phyloP scores from a whole-genome alignment of 1,140 invertebrate species.

The Diabrotica undecimpunctata region DNA sequence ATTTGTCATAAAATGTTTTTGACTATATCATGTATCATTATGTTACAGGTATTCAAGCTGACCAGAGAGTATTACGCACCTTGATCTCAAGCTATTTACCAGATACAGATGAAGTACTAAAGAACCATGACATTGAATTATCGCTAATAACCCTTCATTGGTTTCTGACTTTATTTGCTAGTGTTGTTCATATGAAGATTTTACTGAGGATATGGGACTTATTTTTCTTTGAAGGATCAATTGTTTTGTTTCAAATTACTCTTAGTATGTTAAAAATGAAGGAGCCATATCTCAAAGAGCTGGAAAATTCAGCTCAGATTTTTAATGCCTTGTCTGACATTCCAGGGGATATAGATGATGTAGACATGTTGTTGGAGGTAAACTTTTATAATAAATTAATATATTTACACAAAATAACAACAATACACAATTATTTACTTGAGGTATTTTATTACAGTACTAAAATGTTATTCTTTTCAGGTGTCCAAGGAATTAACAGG shows the following conservation, averaged over 20 bases:
- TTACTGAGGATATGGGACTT: conserved; percentile 95
- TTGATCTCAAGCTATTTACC: conserved; percentile 87
- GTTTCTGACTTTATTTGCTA: conserved; percentile 97
- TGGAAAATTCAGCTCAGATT: conserved; percentile 93
- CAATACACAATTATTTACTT: too few relatives aligned
- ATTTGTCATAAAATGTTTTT: too few relatives aligned
- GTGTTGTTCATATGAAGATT: conserved; percentile 96
- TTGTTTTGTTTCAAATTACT: conserved; percentile 94
- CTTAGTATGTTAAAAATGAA: conserved; percentile 92
- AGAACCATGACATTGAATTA: conserved; percentile 93
- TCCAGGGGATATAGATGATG: conserved; percentile 87
- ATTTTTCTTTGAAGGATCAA: conserved; percentile 92
- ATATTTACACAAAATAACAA: neutral
- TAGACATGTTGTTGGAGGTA: conserved; percentile 73
- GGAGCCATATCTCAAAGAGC: conserved; percentile 74
- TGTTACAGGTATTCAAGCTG: conserved; percentile 75
- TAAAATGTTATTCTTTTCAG: conserved; percentile 38
- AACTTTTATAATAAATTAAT: conserved; percentile 14
- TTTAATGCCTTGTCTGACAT: conserved; percentile 95
- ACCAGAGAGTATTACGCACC: conserved; percentile 89
- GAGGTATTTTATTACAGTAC: too few relatives aligned
- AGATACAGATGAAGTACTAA: conserved; percentile 81
- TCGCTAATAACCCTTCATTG: conserved; percentile 95
- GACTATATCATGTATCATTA: too few relatives aligned
- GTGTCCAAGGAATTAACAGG: conserved; percentile 58